A percentile compares a stretch with the other conserved stretches of the same genome.
Evolutionary conservation across 1,140 invertebrate species (phyloP).

Genomic region (Cherax quadricarinatus): DNA sequence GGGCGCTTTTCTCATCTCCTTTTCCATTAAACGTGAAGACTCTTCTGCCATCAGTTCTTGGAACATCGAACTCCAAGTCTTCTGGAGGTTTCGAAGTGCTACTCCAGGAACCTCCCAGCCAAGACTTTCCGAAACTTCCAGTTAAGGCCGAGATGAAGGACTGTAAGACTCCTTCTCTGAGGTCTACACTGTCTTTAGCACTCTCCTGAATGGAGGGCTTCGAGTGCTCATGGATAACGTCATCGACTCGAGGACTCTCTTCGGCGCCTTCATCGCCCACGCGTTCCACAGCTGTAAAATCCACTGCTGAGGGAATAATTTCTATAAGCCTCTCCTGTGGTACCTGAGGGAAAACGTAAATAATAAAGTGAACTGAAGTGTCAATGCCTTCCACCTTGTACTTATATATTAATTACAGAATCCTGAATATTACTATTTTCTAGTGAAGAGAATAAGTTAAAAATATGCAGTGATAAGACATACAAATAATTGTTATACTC

Average conservation of each 20-base stretch:
- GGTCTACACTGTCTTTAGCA: neutral
- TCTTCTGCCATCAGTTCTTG: neutral
- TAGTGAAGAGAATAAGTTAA: too few species aligned
- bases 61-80: neutral
- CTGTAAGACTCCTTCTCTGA: neutral
- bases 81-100: neutral
- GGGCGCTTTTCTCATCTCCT: neutral
- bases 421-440: too few species aligned
- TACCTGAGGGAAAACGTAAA: too few species aligned
- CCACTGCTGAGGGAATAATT: too few species aligned
- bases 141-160: neutral
- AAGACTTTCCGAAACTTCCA: neutral
- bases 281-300: too few species aligned
- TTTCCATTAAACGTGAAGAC: neutral
- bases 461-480: too few species aligned
- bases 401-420: too few species aligned
- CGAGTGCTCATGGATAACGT: neutral
- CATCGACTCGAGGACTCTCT: neutral
- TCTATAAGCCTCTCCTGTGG: too few species aligned
- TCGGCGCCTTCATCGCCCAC: too few species aligned
- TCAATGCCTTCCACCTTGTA: too few species aligned
- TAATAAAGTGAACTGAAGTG: too few species aligned
- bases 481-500: too few species aligned
- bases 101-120: neutral
- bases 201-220: neutral